Conservation (phyloP, 2,113 vertebrate species). For the Eclectus roratus region DNA sequence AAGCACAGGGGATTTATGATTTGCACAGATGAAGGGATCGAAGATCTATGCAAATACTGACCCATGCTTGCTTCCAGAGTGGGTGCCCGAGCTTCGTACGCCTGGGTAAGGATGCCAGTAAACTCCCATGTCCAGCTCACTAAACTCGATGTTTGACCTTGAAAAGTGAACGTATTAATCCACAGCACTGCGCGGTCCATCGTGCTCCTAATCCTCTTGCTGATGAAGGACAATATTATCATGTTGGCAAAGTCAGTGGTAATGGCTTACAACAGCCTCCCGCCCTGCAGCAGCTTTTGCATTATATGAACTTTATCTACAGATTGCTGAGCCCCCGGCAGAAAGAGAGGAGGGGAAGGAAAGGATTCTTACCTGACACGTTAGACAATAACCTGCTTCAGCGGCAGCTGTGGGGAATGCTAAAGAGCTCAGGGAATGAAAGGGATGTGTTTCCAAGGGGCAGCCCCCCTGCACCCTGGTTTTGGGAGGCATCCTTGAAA, state of each 20-base stretch:
- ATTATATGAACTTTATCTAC: constrained; percentile 27
- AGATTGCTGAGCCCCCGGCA: not conserved
- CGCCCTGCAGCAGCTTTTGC: constrained; percentile 19
- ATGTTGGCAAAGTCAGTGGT: constrained; percentile 17
- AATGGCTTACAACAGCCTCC: constrained; percentile 37
- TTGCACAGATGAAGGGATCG: not conserved
- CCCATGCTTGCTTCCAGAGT: not conserved
- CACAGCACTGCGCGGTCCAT: rapidly evolving
- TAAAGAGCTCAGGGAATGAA: not conserved
- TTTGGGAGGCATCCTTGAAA: not conserved
- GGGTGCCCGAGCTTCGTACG: not conserved
- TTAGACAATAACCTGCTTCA: constrained; percentile 25
- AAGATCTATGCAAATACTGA: rapidly evolving
- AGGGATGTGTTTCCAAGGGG: not conserved
- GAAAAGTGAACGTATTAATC: not conserved
- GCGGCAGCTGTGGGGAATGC: not conserved
- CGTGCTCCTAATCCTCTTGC: not conserved
- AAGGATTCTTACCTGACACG: not conserved
- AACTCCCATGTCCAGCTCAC: not conserved
- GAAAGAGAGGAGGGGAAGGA: not conserved
- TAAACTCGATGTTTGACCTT: not conserved
- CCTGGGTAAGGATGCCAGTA: rapidly evolving
- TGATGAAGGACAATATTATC: constrained; percentile 31
- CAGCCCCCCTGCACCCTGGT: not conserved
- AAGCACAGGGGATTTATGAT: not conserved